Evolutionary conservation across 2,797 vertebrate species (phyloP).

Genomic region (Salarias fasciatus): DNA sequence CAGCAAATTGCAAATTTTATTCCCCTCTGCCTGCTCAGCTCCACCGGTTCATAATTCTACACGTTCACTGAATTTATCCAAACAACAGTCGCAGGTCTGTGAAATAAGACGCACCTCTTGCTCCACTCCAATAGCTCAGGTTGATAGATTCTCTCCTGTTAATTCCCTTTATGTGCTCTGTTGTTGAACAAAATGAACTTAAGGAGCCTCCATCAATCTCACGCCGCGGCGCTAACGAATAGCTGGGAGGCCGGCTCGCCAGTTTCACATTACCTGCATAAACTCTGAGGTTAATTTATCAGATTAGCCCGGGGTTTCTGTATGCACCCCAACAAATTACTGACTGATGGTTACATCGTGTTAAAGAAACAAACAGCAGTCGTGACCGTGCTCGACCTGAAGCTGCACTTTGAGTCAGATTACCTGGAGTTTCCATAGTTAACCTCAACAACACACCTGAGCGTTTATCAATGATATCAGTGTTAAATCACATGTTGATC

Average conservation of each 20-base stretch:
- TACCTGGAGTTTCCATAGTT: too few relatives aligned
- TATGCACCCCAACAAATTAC: neutral
- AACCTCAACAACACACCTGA: too few relatives aligned
- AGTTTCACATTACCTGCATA: neutral
- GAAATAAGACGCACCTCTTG: neutral
- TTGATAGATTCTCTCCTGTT: too few relatives aligned
- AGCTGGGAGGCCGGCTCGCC: neutral
- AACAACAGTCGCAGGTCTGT: too few relatives aligned
- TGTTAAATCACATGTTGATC: too few relatives aligned
- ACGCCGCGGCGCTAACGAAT: neutral
- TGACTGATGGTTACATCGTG: neutral
- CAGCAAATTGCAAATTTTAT: slow-evolving; percentile 10
- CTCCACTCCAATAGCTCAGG: neutral
- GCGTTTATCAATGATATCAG: too few relatives aligned
- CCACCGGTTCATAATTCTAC: too few relatives aligned
- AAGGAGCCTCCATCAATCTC: neutral
- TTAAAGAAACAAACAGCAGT: neutral
- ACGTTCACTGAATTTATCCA: too few relatives aligned
- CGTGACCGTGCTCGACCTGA: neutral
- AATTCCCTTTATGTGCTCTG: neutral
- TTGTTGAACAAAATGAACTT: neutral
- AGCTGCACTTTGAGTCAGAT: neutral
- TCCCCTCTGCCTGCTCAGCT: too few relatives aligned
- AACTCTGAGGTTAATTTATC: neutral
- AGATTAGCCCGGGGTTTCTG: neutral